phyloP scores from a whole-genome alignment of 2,888 invertebrate genomes.

The Drosophila mettleri region DNA sequence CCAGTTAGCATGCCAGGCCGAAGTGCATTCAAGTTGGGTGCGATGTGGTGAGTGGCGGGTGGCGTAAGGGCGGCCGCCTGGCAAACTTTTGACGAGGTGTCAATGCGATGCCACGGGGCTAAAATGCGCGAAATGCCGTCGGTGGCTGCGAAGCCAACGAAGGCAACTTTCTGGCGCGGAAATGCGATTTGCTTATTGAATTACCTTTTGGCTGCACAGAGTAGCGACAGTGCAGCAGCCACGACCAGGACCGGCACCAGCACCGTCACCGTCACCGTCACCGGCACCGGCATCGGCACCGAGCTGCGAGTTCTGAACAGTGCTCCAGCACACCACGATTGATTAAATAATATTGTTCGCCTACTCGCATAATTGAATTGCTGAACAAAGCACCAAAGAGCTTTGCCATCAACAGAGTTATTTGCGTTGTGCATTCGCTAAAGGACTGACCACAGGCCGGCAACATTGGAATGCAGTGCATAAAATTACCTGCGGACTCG shows the following conservation, averaged over 20 bases:
- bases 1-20: conserved; percentile 63
- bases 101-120: conserved; percentile 65
- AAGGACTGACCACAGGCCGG: neutral
- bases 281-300: neutral
- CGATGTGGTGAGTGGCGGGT: neutral
- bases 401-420: neutral
- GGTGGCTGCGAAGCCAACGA: neutral
- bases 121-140: conserved; percentile 31
- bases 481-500: neutral
- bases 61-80: conserved; percentile 7
- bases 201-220: conserved; percentile 47
- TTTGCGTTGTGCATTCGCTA: neutral
- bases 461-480: neutral
- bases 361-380: conserved; percentile 24
- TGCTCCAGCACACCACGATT: conserved; percentile 14
- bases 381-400: conserved; percentile 4
- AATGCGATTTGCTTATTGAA: conserved; percentile 78
- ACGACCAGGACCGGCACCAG: neutral
- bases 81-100: conserved; percentile 77
- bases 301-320: no score
- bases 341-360: conserved; percentile 46
- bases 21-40: conserved; percentile 17
- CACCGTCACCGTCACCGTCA: no score
- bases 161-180: conserved; percentile 66
- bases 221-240: conserved; percentile 26